phyloP scores from a whole-genome alignment of 2,113 vertebrate genomes.

The Bufo bufo region DNA sequence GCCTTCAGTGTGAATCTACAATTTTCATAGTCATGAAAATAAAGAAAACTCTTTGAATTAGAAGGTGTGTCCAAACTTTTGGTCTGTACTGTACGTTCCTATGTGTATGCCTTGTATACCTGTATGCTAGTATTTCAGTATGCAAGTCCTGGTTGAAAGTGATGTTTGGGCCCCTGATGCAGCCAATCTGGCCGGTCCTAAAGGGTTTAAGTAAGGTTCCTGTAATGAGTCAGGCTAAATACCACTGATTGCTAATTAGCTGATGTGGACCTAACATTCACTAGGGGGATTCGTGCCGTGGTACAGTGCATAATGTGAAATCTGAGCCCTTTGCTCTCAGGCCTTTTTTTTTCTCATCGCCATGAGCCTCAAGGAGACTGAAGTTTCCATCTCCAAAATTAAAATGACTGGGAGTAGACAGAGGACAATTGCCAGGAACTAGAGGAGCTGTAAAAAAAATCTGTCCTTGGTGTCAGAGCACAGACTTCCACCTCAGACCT shows the following conservation, averaged over 20 bases:
- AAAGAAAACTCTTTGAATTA: too few relatives aligned
- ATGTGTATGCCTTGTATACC: too few relatives aligned
- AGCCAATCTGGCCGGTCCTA: too few relatives aligned
- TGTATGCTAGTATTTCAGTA: too few relatives aligned
- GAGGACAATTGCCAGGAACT: slow-evolving; percentile 25
- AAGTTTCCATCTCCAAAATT: background rate
- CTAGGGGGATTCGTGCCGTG: background rate
- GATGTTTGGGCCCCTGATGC: too few relatives aligned
- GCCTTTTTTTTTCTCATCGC: slow-evolving; percentile 23
- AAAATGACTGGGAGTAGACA: slow-evolving; percentile 14
- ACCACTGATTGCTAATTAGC: background rate
- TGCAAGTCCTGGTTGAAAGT: too few relatives aligned
- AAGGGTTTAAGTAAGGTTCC: too few relatives aligned
- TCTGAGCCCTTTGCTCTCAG: background rate
- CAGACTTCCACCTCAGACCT: background rate
- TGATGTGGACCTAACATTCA: background rate
- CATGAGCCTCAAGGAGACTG: slow-evolving; percentile 14
- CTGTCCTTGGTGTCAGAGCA: slow-evolving; percentile 29
- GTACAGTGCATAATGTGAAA: slow-evolving; percentile 1
- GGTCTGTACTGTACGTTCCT: too few relatives aligned
- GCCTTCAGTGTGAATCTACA: too few relatives aligned
- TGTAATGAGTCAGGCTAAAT: too few relatives aligned
- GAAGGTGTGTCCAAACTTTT: too few relatives aligned
- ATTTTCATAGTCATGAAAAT: too few relatives aligned
- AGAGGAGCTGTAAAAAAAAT: slow-evolving; percentile 29